A percentile compares a stretch with the other conserved stretches of the same genome.
These are phyloP conservation scores for Coreoperca whiteheadi DNA, from an alignment of 2,113 vertebrate species.

Conservation along the genomic window DNA sequence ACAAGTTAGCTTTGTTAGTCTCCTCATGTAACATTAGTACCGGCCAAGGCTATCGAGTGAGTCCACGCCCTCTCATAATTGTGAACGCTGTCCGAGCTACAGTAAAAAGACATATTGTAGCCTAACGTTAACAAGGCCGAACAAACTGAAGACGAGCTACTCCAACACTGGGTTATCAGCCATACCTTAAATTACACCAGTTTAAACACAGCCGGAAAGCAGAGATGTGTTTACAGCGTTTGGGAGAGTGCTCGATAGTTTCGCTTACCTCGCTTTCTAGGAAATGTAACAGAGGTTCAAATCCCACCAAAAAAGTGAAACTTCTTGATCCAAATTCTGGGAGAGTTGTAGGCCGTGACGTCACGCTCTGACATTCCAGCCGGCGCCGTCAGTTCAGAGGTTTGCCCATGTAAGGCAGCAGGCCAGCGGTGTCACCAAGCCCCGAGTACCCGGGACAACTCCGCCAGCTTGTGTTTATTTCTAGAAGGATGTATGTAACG, in stretches of 20 bases:
- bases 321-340: conserved; percentile 84
- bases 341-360: conserved; percentile 87
- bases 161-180: neutral
- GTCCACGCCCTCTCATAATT: conserved; percentile 85
- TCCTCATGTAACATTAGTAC: conserved; percentile 45
- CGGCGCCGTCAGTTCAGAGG: conserved; percentile 73
- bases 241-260: neutral
- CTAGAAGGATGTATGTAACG: neutral
- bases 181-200: neutral
- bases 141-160: conserved; percentile 34
- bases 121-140: conserved; percentile 71
- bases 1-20: conserved; percentile 51
- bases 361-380: conserved; percentile 86
- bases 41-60: conserved; percentile 48
- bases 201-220: neutral
- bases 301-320: conserved; percentile 85
- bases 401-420: conserved; percentile 89
- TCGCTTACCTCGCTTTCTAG: conserved; percentile 86
- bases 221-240: neutral
- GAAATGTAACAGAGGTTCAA: conserved; percentile 75
- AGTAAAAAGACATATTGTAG: conserved; percentile 58
- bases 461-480: neutral
- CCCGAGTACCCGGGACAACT: neutral
- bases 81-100: conserved; percentile 68
- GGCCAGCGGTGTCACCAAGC: conserved; percentile 63